Evolutionary conservation across 2,797 vertebrate genomes (phyloP).

Genomic region (Heliangelus exortis): DNA sequence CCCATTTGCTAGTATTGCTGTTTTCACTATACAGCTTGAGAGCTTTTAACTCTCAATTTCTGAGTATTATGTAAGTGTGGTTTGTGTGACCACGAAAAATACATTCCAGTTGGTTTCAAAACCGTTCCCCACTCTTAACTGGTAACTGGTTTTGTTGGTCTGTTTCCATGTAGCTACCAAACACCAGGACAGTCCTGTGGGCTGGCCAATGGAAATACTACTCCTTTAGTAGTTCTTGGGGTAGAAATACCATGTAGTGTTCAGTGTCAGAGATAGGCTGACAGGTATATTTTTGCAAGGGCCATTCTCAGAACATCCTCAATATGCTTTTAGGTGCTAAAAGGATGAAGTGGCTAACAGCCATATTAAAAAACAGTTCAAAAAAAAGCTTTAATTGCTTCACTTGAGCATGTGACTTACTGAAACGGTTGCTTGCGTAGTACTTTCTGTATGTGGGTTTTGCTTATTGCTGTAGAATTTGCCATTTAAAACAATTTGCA

Average conservation of each 20-base stretch:
- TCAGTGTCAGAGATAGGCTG: not conserved
- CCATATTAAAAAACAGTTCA: not conserved
- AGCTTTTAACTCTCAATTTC: not conserved
- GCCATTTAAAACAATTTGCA: not conserved
- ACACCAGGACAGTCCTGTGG: rapidly evolving
- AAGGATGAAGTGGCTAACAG: not conserved
- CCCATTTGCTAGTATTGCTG: rapidly evolving
- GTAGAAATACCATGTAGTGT: not conserved
- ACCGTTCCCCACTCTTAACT: not conserved
- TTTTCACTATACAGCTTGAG: not conserved
- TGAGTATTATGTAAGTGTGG: rapidly evolving
- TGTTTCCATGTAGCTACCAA: not conserved
- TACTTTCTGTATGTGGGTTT: not conserved
- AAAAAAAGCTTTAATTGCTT: not conserved
- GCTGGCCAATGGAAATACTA: not conserved
- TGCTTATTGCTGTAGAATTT: not conserved
- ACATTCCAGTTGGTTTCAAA: not conserved
- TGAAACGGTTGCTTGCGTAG: not conserved
- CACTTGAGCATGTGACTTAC: not conserved
- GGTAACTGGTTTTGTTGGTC: not conserved
- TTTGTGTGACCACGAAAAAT: not conserved
- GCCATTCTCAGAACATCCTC: not conserved
- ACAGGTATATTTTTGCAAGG: not conserved
- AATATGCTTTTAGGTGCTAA: not conserved
- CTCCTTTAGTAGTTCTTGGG: not conserved